phyloP scores from a whole-genome alignment of 2,797 vertebrate species.

The Apogon hyalosoma region DNA sequence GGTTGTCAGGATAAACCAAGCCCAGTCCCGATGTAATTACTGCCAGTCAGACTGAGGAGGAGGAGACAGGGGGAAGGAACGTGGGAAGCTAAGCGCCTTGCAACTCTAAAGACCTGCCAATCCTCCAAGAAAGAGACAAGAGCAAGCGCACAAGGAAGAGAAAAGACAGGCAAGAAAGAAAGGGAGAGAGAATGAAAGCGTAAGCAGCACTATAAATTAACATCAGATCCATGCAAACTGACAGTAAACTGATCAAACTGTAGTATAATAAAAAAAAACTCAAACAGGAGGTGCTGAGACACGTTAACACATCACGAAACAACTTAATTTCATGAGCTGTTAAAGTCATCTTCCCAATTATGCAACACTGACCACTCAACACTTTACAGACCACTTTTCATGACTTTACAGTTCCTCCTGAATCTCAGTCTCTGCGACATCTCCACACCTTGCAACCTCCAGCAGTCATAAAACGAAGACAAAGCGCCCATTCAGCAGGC shows the following conservation, averaged over 20 bases:
- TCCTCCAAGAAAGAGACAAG: conserved; percentile 56
- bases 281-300: conserved; percentile 14
- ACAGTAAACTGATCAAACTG: conserved; percentile 46
- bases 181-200: conserved; percentile 10
- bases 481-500: conserved; percentile 46
- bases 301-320: conserved; percentile 44
- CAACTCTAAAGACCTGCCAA: conserved; percentile 73
- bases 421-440: conserved; percentile 53
- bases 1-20: conserved; percentile 61
- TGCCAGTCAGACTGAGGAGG: conserved; percentile 75
- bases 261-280: conserved; percentile 19
- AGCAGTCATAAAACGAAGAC: conserved; percentile 59
- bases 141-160: conserved; percentile 40
- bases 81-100: conserved; percentile 63
- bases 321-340: conserved; percentile 56
- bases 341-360: conserved; percentile 43
- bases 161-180: conserved; percentile 26
- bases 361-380: conserved; percentile 15
- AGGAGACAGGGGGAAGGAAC: conserved; percentile 62
- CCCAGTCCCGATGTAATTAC: conserved; percentile 74
- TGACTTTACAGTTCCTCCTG: conserved; percentile 25
- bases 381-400: conserved; percentile 39
- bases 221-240: conserved; percentile 44
- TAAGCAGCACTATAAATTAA: conserved; percentile 50
- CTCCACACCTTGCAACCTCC: conserved; percentile 34